A percentile compares a stretch with the other conserved stretches of the same genome.
Evolutionary conservation across 2,113 vertebrate species (phyloP).

Genomic region (Cichladusa arquata): DNA sequence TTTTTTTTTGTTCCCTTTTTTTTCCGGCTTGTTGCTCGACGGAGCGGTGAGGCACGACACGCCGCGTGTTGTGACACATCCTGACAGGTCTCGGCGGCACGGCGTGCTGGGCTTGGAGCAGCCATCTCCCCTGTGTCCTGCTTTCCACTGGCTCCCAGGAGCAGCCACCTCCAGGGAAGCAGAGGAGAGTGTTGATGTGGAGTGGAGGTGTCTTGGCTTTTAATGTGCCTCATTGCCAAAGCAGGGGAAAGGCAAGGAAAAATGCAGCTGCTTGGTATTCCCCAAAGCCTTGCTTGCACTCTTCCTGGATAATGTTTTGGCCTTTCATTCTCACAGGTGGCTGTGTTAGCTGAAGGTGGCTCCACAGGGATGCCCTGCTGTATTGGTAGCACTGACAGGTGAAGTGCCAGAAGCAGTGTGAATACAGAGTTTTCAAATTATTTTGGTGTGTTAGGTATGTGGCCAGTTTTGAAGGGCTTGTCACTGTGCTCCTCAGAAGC

Average conservation of each 20-base stretch:
- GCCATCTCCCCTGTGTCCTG: not conserved
- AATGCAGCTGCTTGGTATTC: fast-evolving
- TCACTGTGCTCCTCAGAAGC: not conserved
- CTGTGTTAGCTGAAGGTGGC: not conserved
- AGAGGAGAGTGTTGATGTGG: fast-evolving
- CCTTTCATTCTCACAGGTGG: not conserved
- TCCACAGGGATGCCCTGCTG: not conserved
- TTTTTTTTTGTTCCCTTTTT: not conserved
- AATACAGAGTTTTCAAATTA: not conserved
- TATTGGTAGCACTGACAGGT: not conserved
- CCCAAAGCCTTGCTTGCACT: not conserved
- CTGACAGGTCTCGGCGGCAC: not conserved
- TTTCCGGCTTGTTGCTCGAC: not conserved
- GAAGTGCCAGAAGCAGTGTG: not conserved
- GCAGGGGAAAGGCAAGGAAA: not conserved
- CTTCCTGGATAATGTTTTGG: not conserved
- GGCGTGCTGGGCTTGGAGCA: not conserved
- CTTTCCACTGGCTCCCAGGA: fast-evolving
- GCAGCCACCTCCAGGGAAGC: fast-evolving
- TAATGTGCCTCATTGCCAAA: not conserved
- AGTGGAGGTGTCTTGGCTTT: not conserved
- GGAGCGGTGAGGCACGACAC: conserved; percentile 1
- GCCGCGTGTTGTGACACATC: conserved; percentile 20
- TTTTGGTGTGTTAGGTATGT: not conserved
- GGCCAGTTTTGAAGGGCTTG: not conserved